A percentile compares a stretch with the other conserved stretches of the same genome.
Evolutionary conservation across 23 tunicate genomes (phyloP).

Genomic region (Trididemnum nubilum): DNA sequence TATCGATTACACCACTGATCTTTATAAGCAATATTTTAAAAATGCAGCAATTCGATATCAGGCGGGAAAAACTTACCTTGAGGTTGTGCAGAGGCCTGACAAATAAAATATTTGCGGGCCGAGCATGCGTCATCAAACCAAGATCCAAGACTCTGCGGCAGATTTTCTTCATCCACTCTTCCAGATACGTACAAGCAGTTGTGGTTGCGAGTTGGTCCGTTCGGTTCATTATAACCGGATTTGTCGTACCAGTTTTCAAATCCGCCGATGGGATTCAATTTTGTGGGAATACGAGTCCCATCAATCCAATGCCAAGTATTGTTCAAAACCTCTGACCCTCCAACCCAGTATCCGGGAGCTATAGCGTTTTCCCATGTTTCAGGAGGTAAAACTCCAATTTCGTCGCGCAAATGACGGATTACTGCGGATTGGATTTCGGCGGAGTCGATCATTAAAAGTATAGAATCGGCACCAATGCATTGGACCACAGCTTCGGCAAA

Average conservation of each 20-base stretch:
- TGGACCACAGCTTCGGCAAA: slow-evolving; percentile 20
- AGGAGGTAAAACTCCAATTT: slow-evolving; percentile 33
- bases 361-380: slow-evolving; percentile 29
- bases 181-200: slow-evolving; percentile 53
- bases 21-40: too few species aligned
- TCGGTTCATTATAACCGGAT: slow-evolving; percentile 27
- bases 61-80: too few species aligned
- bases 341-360: slow-evolving; percentile 66
- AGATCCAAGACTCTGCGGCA: slow-evolving; percentile 9
- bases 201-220: neutral
- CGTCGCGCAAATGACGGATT: neutral
- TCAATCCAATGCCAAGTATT: slow-evolving; percentile 49
- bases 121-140: slow-evolving; percentile 50
- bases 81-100: slow-evolving; percentile 5
- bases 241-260: slow-evolving; percentile 42
- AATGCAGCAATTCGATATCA: too few species aligned
- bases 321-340: slow-evolving; percentile 30
- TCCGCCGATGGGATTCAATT: neutral
- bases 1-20: too few species aligned
- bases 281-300: slow-evolving; percentile 4
- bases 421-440: slow-evolving; percentile 22
- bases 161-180: neutral
- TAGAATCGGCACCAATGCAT: neutral
- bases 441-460: slow-evolving; percentile 31
- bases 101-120: slow-evolving; percentile 36